Base-by-base conservation (phyloP, 2,888 invertebrate genomes). In the Chrysodeixis includens region DNA sequence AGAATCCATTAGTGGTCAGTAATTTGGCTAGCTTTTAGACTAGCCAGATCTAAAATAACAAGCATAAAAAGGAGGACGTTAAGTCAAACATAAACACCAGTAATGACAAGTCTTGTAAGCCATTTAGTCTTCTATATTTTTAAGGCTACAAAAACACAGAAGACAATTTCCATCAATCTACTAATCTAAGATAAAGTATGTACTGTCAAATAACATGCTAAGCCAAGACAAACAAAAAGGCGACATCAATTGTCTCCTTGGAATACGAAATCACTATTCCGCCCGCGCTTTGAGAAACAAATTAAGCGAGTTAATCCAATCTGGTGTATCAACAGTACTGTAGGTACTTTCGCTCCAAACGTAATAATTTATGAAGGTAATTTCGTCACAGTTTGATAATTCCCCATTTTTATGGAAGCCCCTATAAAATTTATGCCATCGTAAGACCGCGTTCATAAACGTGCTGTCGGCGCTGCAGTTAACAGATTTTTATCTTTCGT, bases 351-450 rank as follows among this genome's bases (percentile, higher is more conserved):
- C 81, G 68, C 18, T 63, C 81, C 79, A 57, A 82, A 84, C 79
- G 82, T 83, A 82, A 87, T 88, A 89, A 89, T 89, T 89, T 88
- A 89, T 87, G 82, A 76, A 74, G 83, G 86, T 83, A 85, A 89
- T 88, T 84, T 77, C 80, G 85, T 84, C 85, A 86, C 86, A 87
- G 81, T 87, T 87, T 88, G 88, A 88, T 88, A 89, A 88, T 89
- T 86, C 78, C 77, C 85, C 81, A 83, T 88, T 89, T 89, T 89
- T 89, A 89, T 87, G 81, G 83, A 72, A 83, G 84, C 87, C 87
- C 76, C 81, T 78, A 86, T 88, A 86, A 88, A 89, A 86, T 89
- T 88, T 88, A 88, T 88, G 85, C 77, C 74, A 67, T 82, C 85
- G 83, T 88, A 84, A 87, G 78, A 55, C 82, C 82, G 78, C 75